These are phyloP conservation scores for Leptopterna dolabrata DNA, from an alignment of 2,888 invertebrate genomes.

Conservation along the genomic window DNA sequence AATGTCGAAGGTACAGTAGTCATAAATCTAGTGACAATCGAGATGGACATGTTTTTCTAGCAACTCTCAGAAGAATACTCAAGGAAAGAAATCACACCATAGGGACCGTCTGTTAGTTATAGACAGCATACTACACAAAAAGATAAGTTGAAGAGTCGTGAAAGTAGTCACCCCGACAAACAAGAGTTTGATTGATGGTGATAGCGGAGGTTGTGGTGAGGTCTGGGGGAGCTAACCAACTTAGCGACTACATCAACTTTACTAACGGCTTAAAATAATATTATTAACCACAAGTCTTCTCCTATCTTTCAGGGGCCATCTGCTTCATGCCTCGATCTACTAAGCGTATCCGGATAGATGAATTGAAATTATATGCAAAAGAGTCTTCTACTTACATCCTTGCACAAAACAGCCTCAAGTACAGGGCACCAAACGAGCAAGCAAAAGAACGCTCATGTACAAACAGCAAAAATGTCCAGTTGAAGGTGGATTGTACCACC, in stretches of 20 bases:
- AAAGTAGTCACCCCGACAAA: not conserved
- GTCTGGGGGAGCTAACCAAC: conserved; percentile 1
- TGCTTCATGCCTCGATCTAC: not conserved
- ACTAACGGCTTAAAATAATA: not conserved
- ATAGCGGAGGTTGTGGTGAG: not conserved
- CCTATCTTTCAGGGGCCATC: not conserved
- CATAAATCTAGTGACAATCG: no score
- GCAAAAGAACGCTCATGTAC: no score
- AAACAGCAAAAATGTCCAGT: no score
- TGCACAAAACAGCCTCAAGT: no score
- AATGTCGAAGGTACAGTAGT: no score
- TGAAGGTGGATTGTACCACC: no score
- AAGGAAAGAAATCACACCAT: no score
- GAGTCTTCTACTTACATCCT: no score
- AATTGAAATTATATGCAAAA: no score
- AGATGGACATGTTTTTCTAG: no score
- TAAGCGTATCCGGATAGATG: not conserved
- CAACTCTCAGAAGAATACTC: no score
- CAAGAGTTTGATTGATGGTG: conserved; percentile 26
- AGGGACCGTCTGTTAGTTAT: not conserved
- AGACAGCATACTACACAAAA: not conserved
- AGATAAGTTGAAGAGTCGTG: not conserved
- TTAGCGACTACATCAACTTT: conserved; percentile 20
- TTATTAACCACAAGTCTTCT: conserved; percentile 6
- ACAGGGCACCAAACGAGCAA: no score